Evolutionary conservation across 2,113 vertebrate species (phyloP).

Genomic region (Apistogramma diplotaenia): DNA sequence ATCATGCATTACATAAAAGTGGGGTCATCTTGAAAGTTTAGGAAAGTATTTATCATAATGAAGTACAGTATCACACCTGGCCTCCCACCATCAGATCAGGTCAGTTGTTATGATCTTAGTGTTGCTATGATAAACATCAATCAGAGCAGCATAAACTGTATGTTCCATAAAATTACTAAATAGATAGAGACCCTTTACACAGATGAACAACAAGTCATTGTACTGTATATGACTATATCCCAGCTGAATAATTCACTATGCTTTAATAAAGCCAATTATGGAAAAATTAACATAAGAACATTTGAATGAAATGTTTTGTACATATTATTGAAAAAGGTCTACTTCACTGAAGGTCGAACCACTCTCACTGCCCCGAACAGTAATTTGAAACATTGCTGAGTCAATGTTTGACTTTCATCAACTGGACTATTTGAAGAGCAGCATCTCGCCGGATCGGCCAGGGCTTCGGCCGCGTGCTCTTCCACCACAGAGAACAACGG

Average conservation of each 20-base stretch:
- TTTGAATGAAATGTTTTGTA: slow-evolving; percentile 60
- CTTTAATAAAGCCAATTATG: slow-evolving; percentile 48
- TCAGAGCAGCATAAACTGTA: neutral
- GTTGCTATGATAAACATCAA: neutral
- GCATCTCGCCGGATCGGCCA: slow-evolving; percentile 21
- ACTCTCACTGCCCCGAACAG: slow-evolving; percentile 67
- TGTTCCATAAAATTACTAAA: neutral
- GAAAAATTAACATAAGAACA: slow-evolving; percentile 29
- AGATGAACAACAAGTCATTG: slow-evolving; percentile 25
- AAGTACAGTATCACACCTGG: neutral
- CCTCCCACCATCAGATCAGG: neutral
- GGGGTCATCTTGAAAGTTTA: neutral
- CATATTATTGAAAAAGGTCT: slow-evolving; percentile 58
- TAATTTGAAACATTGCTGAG: slow-evolving; percentile 39
- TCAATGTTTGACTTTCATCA: slow-evolving; percentile 49
- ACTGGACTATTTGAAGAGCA: slow-evolving; percentile 41
- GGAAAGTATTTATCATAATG: neutral
- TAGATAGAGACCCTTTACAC: slow-evolving; percentile 7
- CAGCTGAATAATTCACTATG: slow-evolving; percentile 42
- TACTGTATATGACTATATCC: slow-evolving; percentile 34
- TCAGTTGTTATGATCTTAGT: neutral
- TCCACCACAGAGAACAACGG: slow-evolving; percentile 26
- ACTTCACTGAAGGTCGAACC: slow-evolving; percentile 47
- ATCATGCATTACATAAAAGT: neutral
- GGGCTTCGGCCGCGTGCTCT: slow-evolving; percentile 19